Conservation (phyloP, 2,113 vertebrate species). For the Bufo bufo region DNA sequence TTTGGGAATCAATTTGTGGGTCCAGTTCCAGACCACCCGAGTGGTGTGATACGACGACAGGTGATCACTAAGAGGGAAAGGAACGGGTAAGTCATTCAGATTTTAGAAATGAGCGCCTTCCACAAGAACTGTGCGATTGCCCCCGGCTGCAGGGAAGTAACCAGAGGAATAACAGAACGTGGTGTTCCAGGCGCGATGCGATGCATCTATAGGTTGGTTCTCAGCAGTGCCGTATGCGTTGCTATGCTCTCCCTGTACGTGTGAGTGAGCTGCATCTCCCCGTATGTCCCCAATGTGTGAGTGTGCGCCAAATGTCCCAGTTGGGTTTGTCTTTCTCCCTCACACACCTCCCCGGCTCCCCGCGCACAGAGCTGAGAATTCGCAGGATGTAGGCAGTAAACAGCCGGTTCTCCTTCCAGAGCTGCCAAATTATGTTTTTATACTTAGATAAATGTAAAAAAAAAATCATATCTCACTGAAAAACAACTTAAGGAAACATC, state of each 20-base stretch:
- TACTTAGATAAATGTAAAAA: background rate
- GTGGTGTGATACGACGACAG: no score
- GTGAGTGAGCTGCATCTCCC: no score
- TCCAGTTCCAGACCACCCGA: background rate
- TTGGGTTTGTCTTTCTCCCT: background rate
- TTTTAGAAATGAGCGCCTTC: no score
- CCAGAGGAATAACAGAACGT: no score
- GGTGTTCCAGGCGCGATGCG: background rate
- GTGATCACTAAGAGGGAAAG: no score
- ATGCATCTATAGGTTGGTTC: background rate
- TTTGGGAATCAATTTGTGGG: no score
- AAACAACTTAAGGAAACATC: constrained; percentile 11
- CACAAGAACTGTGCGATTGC: background rate
- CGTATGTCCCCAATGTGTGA: background rate
- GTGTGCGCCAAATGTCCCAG: background rate
- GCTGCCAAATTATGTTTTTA: constrained; percentile 49
- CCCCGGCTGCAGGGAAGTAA: no score
- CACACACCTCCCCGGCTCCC: background rate
- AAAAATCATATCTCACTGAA: background rate
- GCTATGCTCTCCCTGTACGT: background rate
- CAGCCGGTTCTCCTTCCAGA: constrained; percentile 42
- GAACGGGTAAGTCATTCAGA: no score
- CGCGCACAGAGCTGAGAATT: constrained; percentile 15
- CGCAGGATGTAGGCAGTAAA: constrained; percentile 49
- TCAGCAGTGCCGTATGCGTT: background rate